Evolutionary conservation across 2,113 vertebrate species (phyloP).

Genomic region (Cryptomyrus ogoouensis): DNA sequence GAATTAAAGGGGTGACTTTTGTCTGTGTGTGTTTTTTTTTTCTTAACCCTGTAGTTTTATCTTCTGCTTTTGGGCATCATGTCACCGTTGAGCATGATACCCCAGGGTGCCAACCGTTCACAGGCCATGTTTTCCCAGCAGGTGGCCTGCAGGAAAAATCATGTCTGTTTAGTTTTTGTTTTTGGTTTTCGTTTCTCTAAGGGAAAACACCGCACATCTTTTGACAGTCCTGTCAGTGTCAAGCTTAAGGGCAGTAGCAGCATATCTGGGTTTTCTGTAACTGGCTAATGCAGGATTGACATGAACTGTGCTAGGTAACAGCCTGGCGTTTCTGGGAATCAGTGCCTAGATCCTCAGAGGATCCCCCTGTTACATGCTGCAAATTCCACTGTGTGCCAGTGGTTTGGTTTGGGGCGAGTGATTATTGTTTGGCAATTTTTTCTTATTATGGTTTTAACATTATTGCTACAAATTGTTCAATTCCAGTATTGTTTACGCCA

Average conservation of each 20-base stretch:
- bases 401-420: background rate
- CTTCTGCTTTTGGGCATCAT: background rate
- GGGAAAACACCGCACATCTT: background rate
- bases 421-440: background rate
- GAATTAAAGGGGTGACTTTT: background rate
- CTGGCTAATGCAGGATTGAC: background rate
- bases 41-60: background rate
- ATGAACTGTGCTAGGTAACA: background rate
- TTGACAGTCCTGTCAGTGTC: background rate
- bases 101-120: background rate
- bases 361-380: background rate
- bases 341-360: background rate
- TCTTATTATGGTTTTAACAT: background rate
- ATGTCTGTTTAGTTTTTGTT: background rate
- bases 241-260: background rate
- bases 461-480: background rate
- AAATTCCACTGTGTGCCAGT: background rate
- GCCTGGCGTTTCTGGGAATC: background rate
- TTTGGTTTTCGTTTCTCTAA: background rate
- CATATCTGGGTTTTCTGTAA: background rate
- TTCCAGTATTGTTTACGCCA: background rate
- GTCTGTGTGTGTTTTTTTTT: background rate
- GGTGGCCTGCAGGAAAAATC: background rate
- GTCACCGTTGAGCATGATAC: background rate
- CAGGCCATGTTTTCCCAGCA: background rate